Conservation (phyloP, 2,888 invertebrate genomes). For the Kuschelorhynchus macadamiae region DNA sequence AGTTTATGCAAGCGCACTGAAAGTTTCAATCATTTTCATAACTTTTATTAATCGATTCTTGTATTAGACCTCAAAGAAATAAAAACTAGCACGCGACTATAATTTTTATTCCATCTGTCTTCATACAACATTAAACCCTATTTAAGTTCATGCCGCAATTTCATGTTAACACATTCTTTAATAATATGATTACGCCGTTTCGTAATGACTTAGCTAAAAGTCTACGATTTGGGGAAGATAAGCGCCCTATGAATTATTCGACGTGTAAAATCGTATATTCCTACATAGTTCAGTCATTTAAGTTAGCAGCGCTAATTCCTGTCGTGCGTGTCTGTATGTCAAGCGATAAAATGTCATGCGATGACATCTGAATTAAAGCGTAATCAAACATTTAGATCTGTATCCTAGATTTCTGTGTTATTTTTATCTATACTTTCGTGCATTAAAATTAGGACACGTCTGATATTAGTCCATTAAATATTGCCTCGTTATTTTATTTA, state of each 20-base stretch:
- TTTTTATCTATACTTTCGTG: background rate
- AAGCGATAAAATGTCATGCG: constrained; percentile 58
- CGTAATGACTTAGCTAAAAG: constrained; percentile 61
- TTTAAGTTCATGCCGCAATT: constrained; percentile 40
- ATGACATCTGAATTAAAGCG: constrained; percentile 59
- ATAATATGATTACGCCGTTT: constrained; percentile 65
- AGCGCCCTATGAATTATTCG: constrained; percentile 63
- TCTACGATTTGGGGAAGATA: constrained; percentile 60
- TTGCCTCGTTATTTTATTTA: background rate
- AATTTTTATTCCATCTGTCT: constrained; percentile 39
- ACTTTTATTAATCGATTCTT: no score
- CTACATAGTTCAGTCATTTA: constrained; percentile 31
- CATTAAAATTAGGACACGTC: no score
- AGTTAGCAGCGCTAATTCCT: constrained; percentile 62
- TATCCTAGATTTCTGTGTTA: constrained; percentile 14
- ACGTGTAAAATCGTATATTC: constrained; percentile 65
- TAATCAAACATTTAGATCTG: constrained; percentile 47
- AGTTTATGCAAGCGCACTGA: no score
- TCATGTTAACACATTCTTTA: constrained; percentile 59
- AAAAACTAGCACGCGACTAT: constrained; percentile 14
- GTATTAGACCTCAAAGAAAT: background rate
- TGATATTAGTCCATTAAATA: background rate
- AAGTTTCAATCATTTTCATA: no score
- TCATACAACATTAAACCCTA: constrained; percentile 34
- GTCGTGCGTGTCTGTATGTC: constrained; percentile 65